phyloP scores from a whole-genome alignment of 2,888 invertebrate species.

The Melipona bicolor region DNA sequence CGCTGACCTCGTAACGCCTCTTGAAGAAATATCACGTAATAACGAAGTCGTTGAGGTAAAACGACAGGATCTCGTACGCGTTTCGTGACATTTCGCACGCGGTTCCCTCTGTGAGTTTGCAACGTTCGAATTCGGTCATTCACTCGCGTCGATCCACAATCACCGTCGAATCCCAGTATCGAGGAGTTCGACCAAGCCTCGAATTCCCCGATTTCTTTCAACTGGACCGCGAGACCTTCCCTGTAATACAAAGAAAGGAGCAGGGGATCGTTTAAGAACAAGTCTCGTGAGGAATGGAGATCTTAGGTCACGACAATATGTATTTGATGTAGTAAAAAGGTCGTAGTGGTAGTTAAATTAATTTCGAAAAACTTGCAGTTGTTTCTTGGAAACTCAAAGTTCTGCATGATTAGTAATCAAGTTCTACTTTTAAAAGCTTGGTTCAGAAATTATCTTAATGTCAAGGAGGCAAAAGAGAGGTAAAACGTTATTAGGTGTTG shows the following conservation, averaged over 20 bases:
- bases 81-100: slow-evolving; percentile 32
- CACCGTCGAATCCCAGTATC: neutral
- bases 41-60: slow-evolving; percentile 34
- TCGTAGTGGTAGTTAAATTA: neutral
- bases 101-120: neutral
- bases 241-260: neutral
- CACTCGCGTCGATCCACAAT: slow-evolving; percentile 25
- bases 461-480: too few species aligned
- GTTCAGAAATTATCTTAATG: too few species aligned
- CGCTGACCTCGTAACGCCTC: neutral
- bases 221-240: neutral
- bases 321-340: neutral
- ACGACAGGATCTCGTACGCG: slow-evolving; percentile 3
- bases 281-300: neutral
- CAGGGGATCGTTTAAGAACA: neutral
- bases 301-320: neutral
- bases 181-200: neutral
- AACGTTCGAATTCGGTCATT: slow-evolving; percentile 19
- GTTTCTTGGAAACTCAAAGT: too few species aligned
- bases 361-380: too few species aligned
- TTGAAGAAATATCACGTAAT: slow-evolving; percentile 36
- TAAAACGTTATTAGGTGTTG: too few species aligned
- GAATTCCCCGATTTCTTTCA: too few species aligned
- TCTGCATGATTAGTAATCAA: too few species aligned
- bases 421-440: too few species aligned